A percentile compares a stretch with the other conserved stretches of the same genome.
phyloP scores from a whole-genome alignment of 1,140 invertebrate genomes.

The Vanessa tameamea region DNA sequence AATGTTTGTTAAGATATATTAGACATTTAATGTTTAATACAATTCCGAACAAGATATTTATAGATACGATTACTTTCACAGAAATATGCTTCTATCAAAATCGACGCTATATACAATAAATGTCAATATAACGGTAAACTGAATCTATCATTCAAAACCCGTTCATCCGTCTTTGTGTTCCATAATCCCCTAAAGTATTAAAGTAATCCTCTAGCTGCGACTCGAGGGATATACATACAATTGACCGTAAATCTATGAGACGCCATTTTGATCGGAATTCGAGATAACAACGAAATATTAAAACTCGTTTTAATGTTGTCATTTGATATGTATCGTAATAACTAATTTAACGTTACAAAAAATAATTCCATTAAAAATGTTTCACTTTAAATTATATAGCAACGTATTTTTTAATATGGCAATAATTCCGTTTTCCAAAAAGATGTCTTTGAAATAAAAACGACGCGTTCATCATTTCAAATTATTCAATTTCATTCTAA shows the following conservation, averaged over 20 bases:
- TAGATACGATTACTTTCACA: background rate
- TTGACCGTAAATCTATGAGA: slow-evolving; percentile 40
- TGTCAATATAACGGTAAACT: slow-evolving; percentile 30
- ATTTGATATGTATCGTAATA: too few species aligned
- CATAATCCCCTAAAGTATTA: slow-evolving; percentile 43
- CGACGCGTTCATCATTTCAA: too few species aligned
- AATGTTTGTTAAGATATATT: too few species aligned
- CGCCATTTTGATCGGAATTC: slow-evolving; percentile 33
- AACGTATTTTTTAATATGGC: too few species aligned
- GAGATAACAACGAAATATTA: slow-evolving; percentile 31
- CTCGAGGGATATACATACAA: slow-evolving; percentile 44
- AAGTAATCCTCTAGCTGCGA: slow-evolving; percentile 31
- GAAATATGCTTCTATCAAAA: background rate
- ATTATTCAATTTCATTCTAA: too few species aligned
- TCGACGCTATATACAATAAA: slow-evolving; percentile 22
- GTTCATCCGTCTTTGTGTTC: slow-evolving; percentile 37
- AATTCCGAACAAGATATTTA: too few species aligned
- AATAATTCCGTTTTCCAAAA: too few species aligned
- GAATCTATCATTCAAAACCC: slow-evolving; percentile 34
- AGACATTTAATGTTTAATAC: too few species aligned
- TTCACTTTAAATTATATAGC: too few species aligned
- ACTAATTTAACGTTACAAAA: too few species aligned
- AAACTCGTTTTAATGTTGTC: background rate
- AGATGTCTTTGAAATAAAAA: too few species aligned
- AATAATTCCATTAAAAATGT: too few species aligned